A percentile compares a stretch with the other conserved stretches of the same genome.
Conservation (phyloP, 2,888 invertebrate genomes). For the Orgyia antiqua region DNA sequence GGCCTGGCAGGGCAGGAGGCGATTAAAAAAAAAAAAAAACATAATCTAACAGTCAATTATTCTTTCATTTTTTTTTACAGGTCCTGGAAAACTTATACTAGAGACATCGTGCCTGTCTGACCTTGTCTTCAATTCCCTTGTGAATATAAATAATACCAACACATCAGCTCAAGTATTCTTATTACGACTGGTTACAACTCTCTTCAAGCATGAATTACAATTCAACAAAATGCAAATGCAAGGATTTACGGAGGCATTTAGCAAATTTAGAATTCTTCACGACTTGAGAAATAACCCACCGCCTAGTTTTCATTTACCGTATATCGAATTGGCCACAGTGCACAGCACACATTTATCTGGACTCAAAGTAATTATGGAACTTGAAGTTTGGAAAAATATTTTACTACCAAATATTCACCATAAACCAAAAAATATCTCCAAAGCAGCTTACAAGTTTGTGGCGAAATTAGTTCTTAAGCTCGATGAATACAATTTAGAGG, state of each 20-base stretch:
- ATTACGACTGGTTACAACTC: constrained; percentile 26
- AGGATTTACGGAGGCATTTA: constrained; percentile 15
- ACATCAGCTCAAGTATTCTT: constrained; percentile 30
- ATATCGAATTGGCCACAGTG: constrained; percentile 21
- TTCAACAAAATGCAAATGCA: constrained; percentile 33
- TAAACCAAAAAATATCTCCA: constrained; percentile 15
- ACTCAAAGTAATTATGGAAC: constrained; percentile 19
- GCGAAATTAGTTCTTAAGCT: constrained; percentile 30
- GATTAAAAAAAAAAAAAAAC: no score
- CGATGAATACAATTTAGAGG: constrained; percentile 31
- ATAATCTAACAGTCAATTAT: no score
- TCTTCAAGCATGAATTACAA: constrained; percentile 36
- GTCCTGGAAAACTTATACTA: constrained; percentile 27
- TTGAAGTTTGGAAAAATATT: constrained; percentile 26
- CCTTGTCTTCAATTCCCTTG: constrained; percentile 27
- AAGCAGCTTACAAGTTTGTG: constrained; percentile 26
- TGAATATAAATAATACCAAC: constrained; percentile 22
- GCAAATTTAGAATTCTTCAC: constrained; percentile 17
- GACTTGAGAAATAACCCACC: constrained; percentile 15
- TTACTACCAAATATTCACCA: constrained; percentile 16
- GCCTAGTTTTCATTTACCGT: constrained; percentile 21
- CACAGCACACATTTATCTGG: constrained; percentile 32
- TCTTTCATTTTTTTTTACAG: no score
- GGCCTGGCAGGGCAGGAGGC: no score
- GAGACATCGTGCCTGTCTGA: constrained; percentile 36